These are phyloP conservation scores for Trichosurus vulpecula DNA, from an alignment of 2,797 vertebrate genomes.

Conservation along the genomic window DNA sequence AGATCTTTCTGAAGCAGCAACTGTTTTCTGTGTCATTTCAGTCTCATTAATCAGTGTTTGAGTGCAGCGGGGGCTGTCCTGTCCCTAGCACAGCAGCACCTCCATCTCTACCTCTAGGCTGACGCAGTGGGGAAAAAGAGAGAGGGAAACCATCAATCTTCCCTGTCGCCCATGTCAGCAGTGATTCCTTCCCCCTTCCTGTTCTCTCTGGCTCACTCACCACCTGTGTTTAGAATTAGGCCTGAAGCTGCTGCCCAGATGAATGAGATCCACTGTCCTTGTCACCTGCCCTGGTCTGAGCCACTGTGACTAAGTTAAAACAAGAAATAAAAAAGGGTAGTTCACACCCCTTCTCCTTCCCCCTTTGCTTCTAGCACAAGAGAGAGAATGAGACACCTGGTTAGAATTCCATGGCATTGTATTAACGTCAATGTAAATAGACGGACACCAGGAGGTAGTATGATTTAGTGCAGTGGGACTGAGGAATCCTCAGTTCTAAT, in stretches of 20 bases:
- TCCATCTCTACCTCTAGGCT: slow-evolving; percentile 90
- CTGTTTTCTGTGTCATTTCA: slow-evolving; percentile 92
- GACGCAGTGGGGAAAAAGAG: slow-evolving; percentile 91
- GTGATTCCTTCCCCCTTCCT: slow-evolving; percentile 88
- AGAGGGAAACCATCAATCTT: slow-evolving; percentile 99
- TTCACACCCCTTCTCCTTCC: neutral
- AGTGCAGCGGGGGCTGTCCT: slow-evolving; percentile 87
- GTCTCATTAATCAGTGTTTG: slow-evolving; percentile 95
- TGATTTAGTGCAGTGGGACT: slow-evolving; percentile 13
- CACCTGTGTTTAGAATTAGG: slow-evolving; percentile 87
- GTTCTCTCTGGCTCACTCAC: slow-evolving; percentile 78
- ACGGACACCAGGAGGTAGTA: slow-evolving; percentile 36
- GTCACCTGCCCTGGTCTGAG: slow-evolving; percentile 80
- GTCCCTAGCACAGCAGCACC: slow-evolving; percentile 91
- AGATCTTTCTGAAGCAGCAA: slow-evolving; percentile 84
- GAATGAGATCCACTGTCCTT: slow-evolving; percentile 75
- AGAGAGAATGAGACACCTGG: neutral
- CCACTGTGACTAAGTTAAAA: slow-evolving; percentile 69
- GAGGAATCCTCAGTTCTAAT: neutral
- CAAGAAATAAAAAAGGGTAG: slow-evolving; percentile 11
- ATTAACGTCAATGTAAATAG: slow-evolving; percentile 63
- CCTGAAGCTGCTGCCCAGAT: slow-evolving; percentile 76
- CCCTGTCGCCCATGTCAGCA: slow-evolving; percentile 92
- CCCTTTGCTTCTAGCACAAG: neutral
- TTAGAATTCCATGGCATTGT: slow-evolving; percentile 18